Evolutionary conservation across 2,797 vertebrate species (phyloP).

Genomic region (Sebastes alutus): DNA sequence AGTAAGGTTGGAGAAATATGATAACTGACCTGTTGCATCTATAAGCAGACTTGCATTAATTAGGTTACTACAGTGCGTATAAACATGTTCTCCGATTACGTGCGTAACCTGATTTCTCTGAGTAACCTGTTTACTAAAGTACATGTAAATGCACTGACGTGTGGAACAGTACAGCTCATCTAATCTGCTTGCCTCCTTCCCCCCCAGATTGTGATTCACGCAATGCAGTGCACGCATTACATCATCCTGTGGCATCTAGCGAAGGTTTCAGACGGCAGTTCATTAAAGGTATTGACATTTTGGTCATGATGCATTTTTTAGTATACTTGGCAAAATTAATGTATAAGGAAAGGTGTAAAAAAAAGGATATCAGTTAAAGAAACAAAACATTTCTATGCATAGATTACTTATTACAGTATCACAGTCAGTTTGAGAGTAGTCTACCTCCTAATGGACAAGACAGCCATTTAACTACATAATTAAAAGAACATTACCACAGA

Average conservation of each 20-base stretch:
- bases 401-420: background rate
- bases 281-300: constrained; percentile 86
- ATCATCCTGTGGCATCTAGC: constrained; percentile 97
- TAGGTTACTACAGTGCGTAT: background rate
- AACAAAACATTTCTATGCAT: background rate
- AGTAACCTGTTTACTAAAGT: background rate
- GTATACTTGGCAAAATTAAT: background rate
- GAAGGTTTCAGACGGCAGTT: constrained; percentile 93
- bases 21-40: background rate
- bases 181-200: constrained; percentile 1
- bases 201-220: constrained; percentile 94
- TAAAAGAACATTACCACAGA: background rate
- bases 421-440: background rate
- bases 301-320: background rate
- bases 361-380: background rate
- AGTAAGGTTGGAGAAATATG: background rate
- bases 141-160: background rate
- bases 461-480: too few relatives aligned
- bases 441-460: background rate
- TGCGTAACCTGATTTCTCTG: background rate
- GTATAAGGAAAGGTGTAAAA: background rate
- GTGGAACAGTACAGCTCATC: background rate
- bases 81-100: background rate
- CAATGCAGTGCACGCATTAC: constrained; percentile 98
- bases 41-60: background rate